Base-by-base conservation (phyloP, 2,888 invertebrate species). In the Diplolepis rosae region DNA sequence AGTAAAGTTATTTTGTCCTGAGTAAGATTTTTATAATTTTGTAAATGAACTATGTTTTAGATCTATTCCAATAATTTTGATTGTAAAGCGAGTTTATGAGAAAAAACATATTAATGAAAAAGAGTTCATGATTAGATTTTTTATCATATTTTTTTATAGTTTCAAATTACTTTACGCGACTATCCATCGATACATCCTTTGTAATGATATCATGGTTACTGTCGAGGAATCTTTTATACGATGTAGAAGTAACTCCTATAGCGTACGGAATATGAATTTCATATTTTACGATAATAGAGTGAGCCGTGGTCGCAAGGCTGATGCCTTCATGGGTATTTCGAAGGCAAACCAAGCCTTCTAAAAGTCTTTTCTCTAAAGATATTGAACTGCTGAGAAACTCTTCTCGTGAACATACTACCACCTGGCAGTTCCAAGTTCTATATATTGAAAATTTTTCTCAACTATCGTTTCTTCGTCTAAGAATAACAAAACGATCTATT, bases 251-350 rank as follows among this genome's bases (percentile, higher is more conserved):
- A 48, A 66, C 48, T 66, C 48, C 32, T 28, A 39, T 45, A 18
- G 48, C 48, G 70, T 30, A 68, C 66, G 72, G 66, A 77, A 82
- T 80, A 81, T 82, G 80, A 80, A 82, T 82, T 83, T 82, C 77
- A 81, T 82, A 80, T 82, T 77, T 80, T 76, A 80, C 79, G 82
- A 82, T 82, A 82, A 82, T 77, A 77, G 61, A 48, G 39, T 35
- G 67, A 52, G 28, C 74, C 77, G 56, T 72, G 65, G 66, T 52
- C 66, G 51, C n/a, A n/a, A 15, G 15, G 30, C 32, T 22, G 71
- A 66, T 52, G 39, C 39, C 66, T 52, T 69, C 67, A 71, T 70
- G 77, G 77, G 82, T 80, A 77, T 80, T 80, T 76, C 77, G 74
- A 78, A 75, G 75, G 75, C 76, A 80, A 79, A 78, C 77, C 78